Evolutionary conservation across 2,797 vertebrate genomes (phyloP).

Genomic region (Onychomys torridus): DNA sequence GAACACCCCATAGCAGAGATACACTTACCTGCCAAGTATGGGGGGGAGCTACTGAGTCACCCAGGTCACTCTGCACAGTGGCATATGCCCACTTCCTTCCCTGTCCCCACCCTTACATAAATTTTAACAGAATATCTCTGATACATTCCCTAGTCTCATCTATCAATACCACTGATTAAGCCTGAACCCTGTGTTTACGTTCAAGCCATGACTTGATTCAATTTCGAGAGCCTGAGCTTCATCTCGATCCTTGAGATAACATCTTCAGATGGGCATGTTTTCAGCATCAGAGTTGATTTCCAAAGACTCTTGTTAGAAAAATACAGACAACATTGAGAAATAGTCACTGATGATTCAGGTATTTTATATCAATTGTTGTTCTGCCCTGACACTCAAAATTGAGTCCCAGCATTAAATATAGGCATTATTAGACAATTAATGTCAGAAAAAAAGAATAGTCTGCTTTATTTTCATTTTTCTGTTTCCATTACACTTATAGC

Average conservation of each 20-base stretch:
- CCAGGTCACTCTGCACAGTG: neutral
- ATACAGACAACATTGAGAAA: constrained; percentile 69
- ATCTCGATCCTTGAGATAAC: neutral
- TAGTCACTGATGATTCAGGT: constrained; percentile 64
- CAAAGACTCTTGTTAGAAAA: constrained; percentile 59
- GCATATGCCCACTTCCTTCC: neutral
- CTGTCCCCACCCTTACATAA: neutral
- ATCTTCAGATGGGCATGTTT: constrained; percentile 35
- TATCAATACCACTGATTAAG: constrained; percentile 10
- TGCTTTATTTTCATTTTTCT: constrained; percentile 82
- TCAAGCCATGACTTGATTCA: constrained; percentile 41
- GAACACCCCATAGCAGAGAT: neutral
- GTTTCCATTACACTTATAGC: constrained; percentile 72
- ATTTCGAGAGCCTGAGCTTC: neutral
- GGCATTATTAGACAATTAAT: constrained; percentile 79
- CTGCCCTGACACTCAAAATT: constrained; percentile 73
- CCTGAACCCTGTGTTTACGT: neutral
- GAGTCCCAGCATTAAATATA: constrained; percentile 75
- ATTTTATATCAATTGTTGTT: constrained; percentile 78
- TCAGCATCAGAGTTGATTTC: constrained; percentile 43
- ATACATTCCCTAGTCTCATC: neutral
- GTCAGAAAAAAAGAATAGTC: constrained; percentile 80
- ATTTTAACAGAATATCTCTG: neutral
- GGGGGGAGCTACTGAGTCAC: neutral
- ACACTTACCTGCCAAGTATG: neutral